Percentiles rank a stretch among this genome's conserved stretches.
phyloP scores from a whole-genome alignment of 1,140 invertebrate species.

The Diorhabda elongata region DNA sequence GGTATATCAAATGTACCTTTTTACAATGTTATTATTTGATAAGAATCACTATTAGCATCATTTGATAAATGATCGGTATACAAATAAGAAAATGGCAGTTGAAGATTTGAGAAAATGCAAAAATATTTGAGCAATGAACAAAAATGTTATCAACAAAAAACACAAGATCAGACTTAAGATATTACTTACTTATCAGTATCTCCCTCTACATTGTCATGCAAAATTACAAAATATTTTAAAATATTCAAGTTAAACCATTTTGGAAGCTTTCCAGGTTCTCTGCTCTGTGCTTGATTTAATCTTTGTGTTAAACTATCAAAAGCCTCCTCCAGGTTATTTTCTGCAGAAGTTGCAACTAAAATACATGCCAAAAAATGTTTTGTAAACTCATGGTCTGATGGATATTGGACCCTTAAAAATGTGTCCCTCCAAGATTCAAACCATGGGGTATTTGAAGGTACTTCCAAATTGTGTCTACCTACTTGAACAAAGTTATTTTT shows the following conservation, averaged over 20 bases:
- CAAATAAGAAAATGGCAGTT: too few species aligned
- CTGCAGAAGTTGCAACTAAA: conserved; percentile 77
- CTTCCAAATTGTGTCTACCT: conserved; percentile 55
- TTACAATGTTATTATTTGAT: neutral
- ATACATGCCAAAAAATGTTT: conserved; percentile 90
- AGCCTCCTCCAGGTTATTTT: conserved; percentile 74
- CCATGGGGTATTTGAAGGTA: conserved; percentile 83
- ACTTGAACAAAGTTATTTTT: conserved; percentile 55
- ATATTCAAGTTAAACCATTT: conserved; percentile 89
- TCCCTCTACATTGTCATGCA: conserved; percentile 46
- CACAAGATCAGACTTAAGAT: too few species aligned
- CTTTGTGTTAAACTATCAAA: conserved; percentile 73
- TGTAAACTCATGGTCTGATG: conserved; percentile 92
- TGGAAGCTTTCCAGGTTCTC: conserved; percentile 69
- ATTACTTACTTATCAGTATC: conserved; percentile 20
- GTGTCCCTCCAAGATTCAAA: conserved; percentile 93
- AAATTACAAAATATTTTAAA: conserved; percentile 83
- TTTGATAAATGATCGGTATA: too few species aligned
- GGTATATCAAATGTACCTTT: conserved; percentile 7
- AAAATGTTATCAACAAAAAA: too few species aligned
- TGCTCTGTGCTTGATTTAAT: conserved; percentile 72
- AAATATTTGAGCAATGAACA: too few species aligned
- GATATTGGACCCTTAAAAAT: conserved; percentile 83
- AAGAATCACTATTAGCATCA: too few species aligned
- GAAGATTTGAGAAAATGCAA: too few species aligned